A percentile compares a stretch with the other conserved stretches of the same genome.
phyloP scores from a whole-genome alignment of 2,888 invertebrate genomes.

The Athalia circularis region DNA sequence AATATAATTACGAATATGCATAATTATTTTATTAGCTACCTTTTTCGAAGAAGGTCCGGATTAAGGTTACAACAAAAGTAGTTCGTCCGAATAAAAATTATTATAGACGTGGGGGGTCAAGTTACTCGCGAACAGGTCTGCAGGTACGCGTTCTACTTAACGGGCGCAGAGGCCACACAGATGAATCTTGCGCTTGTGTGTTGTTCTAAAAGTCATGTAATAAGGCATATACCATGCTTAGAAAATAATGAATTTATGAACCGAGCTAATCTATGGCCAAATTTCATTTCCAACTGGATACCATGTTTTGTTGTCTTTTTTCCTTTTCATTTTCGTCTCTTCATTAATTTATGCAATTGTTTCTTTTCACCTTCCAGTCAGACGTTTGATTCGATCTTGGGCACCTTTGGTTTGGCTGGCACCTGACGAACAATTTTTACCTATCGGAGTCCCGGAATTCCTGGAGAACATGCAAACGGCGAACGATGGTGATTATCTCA shows the following conservation, averaged over 20 bases:
- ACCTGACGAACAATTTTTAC: slow-evolving; percentile 80
- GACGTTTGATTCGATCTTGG: slow-evolving; percentile 77
- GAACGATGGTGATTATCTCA: slow-evolving; percentile 60
- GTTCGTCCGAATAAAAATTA: slow-evolving; percentile 30
- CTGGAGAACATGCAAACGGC: slow-evolving; percentile 75
- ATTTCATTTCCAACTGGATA: too few relatives aligned
- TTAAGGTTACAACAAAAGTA: slow-evolving; percentile 37
- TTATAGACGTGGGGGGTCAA: slow-evolving; percentile 35
- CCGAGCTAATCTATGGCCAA: too few relatives aligned
- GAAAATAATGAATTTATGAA: too few relatives aligned
- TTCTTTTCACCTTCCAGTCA: slow-evolving; percentile 56
- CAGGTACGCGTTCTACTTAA: slow-evolving; percentile 40
- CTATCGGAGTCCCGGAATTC: slow-evolving; percentile 79
- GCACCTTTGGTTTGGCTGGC: slow-evolving; percentile 82
- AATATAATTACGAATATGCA: not conserved
- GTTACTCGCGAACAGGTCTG: slow-evolving; percentile 33
- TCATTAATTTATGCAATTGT: not conserved
- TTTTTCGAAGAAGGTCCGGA: slow-evolving; percentile 36
- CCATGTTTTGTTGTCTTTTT: too few relatives aligned
- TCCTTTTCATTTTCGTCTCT: not conserved
- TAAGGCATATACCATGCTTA: not conserved
- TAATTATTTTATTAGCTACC: slow-evolving; percentile 20
- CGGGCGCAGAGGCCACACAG: slow-evolving; percentile 17
- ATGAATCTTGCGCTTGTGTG: slow-evolving; percentile 6
- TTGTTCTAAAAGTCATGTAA: slow-evolving; percentile 1